Evolutionary conservation across 2,797 vertebrate species (phyloP).

Genomic region (Arnoldichthys spilopterus): DNA sequence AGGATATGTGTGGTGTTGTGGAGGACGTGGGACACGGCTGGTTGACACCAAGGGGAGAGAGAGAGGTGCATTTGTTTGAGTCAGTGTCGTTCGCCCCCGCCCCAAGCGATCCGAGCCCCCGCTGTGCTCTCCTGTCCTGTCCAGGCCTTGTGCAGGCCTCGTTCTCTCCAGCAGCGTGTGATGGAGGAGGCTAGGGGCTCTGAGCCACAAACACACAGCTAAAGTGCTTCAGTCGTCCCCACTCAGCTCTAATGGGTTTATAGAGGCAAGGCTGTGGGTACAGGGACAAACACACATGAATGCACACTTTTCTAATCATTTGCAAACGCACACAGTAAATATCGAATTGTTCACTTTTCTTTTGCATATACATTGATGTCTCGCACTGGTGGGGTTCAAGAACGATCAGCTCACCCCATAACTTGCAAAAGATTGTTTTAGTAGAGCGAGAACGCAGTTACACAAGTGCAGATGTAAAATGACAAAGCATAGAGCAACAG

Average conservation of each 20-base stretch:
- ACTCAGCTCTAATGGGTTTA: slow-evolving; percentile 53
- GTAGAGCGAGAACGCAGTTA: too few relatives aligned
- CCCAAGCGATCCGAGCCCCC: background rate
- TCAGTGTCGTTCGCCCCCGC: slow-evolving; percentile 49
- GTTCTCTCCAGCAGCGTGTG: slow-evolving; percentile 44
- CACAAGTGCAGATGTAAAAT: too few relatives aligned
- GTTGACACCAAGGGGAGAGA: slow-evolving; percentile 39
- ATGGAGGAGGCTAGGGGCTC: slow-evolving; percentile 56
- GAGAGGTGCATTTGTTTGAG: slow-evolving; percentile 47
- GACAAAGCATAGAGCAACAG: too few relatives aligned
- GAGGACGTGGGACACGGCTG: slow-evolving; percentile 32
- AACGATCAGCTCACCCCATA: too few relatives aligned
- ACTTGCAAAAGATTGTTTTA: too few relatives aligned
- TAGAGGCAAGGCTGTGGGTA: slow-evolving; percentile 25
- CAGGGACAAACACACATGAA: slow-evolving; percentile 28
- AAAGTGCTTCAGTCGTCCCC: slow-evolving; percentile 52
- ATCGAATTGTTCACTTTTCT: background rate
- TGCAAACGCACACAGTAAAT: background rate
- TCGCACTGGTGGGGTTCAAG: too few relatives aligned
- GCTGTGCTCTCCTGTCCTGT: background rate
- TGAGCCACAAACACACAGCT: slow-evolving; percentile 51
- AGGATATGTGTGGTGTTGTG: slow-evolving; percentile 12
- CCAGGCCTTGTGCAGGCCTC: slow-evolving; percentile 36
- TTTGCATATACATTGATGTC: too few relatives aligned
- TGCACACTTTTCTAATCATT: slow-evolving; percentile 3